phyloP scores from a whole-genome alignment of 2,888 invertebrate species.

The Lasius platythorax region DNA sequence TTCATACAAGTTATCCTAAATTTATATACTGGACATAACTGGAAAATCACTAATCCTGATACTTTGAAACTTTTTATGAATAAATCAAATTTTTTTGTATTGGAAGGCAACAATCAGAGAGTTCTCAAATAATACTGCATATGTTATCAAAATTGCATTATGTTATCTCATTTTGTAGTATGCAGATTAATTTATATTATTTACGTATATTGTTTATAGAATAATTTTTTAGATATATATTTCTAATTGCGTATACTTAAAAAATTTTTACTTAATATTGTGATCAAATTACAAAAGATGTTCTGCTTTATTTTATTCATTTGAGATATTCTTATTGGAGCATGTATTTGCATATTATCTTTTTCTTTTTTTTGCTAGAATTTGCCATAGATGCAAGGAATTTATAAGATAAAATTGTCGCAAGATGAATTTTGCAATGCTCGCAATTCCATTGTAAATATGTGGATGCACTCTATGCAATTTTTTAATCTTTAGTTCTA shows the following conservation, averaged over 20 bases:
- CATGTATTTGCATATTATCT: background rate
- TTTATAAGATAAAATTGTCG: background rate
- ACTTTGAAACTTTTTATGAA: conserved; percentile 41
- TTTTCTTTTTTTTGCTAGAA: conserved; percentile 3
- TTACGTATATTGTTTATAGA: conserved; percentile 18
- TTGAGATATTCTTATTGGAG: conserved; percentile 3
- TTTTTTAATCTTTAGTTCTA: conserved; percentile 10
- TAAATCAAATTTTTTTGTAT: conserved; percentile 30
- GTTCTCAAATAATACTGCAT: conserved; percentile 36
- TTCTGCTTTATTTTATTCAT: background rate
- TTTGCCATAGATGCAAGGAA: background rate
- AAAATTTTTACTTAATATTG: conserved; percentile 13
- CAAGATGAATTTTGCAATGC: background rate
- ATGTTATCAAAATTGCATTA: conserved; percentile 33
- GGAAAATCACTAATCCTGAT: conserved; percentile 5
- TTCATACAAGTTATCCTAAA: background rate
- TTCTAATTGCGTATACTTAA: background rate
- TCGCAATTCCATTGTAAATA: background rate
- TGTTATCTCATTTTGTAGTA: conserved; percentile 15
- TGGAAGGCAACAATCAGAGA: conserved; percentile 41
- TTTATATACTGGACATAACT: background rate
- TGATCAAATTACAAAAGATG: background rate
- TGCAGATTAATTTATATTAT: background rate
- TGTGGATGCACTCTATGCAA: background rate
- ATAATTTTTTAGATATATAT: background rate